Evolutionary conservation across 1,140 invertebrate genomes (phyloP), one percentile per base, ranked within the genome.

Genomic region (Apolygus lucorum): DNA sequence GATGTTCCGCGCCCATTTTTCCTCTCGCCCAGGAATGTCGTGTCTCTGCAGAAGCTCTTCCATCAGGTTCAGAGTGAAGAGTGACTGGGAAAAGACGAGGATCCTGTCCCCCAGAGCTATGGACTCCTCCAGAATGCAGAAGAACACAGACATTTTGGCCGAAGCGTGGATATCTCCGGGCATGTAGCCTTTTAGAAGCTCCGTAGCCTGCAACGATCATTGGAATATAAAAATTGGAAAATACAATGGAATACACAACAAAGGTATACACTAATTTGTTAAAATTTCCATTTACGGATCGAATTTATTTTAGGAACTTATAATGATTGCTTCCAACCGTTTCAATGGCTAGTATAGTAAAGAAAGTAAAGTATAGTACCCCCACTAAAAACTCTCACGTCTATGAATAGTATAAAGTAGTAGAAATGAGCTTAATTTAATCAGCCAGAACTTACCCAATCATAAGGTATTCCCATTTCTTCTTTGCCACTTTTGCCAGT

Each of bases 21-120:
- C 84, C 72, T 85, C 82, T 68, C 79, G 82, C 52, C 87, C 87
- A 8, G 93, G 92, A 72, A 96, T 87, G 73, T 85, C 83, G 74
- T 71, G 88, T 74, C 86, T 85, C 74, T 90, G 88, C 34, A 99
- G 82, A 78, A 96, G 97, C 73, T 95, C 90, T 84, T 99, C 97
- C 71, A 99, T 92, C n/a, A 98, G 82, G 85, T 96, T 93, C 52
- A 99, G 80, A 0, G 96, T 99, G 72, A 97, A 91, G 13, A 99
- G 83, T 75, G 93, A 97, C 78, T 98, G 96, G 75, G 95, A 98
- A 78, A 99, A 99, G 1, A 99, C 85, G n/a, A 99, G 82, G 24
- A 99, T 83, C 69, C 96, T 87, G 81, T 99, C 96, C 1, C 93
- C 93, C 28, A 92, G 75, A 67, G 83, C 81, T 29, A 97, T 87